Evolutionary conservation across 2,113 vertebrate genomes (phyloP), one percentile per base, ranked within the genome.

Genomic region (Onychostoma macrolepis): DNA sequence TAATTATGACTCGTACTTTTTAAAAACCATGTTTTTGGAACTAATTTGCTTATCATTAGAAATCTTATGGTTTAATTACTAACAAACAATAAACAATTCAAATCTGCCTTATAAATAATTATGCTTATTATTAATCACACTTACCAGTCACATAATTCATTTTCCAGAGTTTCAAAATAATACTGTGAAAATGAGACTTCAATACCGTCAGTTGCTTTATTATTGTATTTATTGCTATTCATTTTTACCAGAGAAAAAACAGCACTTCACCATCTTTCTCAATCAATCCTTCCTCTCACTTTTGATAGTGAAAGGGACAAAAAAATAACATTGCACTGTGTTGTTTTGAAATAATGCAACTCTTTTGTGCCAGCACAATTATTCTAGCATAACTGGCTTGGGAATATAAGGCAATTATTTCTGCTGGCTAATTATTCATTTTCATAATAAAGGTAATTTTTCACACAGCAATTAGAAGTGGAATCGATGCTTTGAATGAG

Each of bases 381-480:
- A 88, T 87, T 89, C 86, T 86, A 85, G 86, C 91, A 91, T 91
- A 91, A 90, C 21, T 89, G 80, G 87, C 80, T 93, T 86, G 88
- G 78, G 85, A 90, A 90, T 90, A 87, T 74, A 85, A 74, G 36
- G 91, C 0, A 80, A 90, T 77, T 89, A 48, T 2, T 28, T 79
- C 86, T 92, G 81, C 76, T 83, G 33, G 74, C 80, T 86, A 88
- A 80, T 77, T 83, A 81, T 28, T 82, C 86, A 81, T 87, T 88
- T 86, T 90, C 91, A 90, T 91, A 90, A 89, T 89, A 87, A 24
- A 89, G 78, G 92, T 28, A 89, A 91, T 91, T 92, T 91, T 89
- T 89, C 89, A 89, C 82, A 86, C 87, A 56, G 87, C 90, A 92
- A 93, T 95, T 93, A 92, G 90, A 86, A 92, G 91, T 88, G 88